Evolutionary conservation across 2,888 invertebrate genomes (phyloP).

Genomic region (Sepioteuthis lessoniana): DNA sequence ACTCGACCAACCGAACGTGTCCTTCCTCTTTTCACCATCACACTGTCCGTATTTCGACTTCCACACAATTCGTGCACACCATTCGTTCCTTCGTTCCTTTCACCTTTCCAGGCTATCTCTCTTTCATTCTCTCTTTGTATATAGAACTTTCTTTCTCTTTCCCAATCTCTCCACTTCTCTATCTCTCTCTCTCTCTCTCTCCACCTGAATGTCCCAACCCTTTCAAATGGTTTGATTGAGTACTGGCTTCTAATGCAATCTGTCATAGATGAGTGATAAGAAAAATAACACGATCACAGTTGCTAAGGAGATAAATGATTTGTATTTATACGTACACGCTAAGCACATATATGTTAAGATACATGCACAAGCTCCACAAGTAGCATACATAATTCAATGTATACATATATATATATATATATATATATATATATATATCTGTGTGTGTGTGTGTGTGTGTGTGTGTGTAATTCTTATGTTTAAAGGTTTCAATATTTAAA

Average conservation of each 20-base stretch:
- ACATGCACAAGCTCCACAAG: no score
- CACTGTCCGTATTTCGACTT: no score
- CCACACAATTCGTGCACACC: no score
- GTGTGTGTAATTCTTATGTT: neutral
- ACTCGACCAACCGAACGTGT: neutral
- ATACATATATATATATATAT: neutral
- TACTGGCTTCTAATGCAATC: neutral
- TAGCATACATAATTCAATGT: no score
- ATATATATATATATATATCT: neutral
- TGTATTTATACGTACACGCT: neutral
- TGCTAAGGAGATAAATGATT: neutral
- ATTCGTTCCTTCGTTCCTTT: no score
- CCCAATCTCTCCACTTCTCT: neutral
- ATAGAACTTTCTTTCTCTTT: neutral
- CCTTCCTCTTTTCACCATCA: no score
- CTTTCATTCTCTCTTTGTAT: no score
- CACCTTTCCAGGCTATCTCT: no score
- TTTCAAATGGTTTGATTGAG: neutral
- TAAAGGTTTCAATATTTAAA: no score
- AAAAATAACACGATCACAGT: neutral
- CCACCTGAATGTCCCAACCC: neutral
- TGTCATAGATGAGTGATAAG: neutral
- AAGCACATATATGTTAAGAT: no score
- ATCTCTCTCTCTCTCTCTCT: neutral
- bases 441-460: neutral